These are phyloP conservation scores for Mus spicilegus DNA, from an alignment of 2,113 vertebrate genomes.

Conservation along the genomic window DNA sequence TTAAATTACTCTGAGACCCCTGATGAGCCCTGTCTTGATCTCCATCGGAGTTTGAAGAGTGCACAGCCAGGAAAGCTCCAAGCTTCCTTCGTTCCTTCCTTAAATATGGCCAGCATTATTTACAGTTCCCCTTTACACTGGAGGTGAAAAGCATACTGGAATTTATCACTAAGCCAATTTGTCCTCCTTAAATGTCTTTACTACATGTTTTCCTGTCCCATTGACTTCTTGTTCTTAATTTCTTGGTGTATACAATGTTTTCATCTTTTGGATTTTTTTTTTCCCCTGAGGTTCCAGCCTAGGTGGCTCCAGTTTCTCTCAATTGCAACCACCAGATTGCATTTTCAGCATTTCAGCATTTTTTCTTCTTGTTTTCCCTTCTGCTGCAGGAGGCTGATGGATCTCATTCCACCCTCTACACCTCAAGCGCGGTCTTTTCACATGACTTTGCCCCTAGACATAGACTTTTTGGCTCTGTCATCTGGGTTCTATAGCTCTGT, in stretches of 20 bases:
- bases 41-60: background rate
- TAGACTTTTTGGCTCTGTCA: accelerated
- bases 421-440: accelerated
- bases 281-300: background rate
- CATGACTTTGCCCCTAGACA: accelerated
- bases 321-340: background rate
- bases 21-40: background rate
- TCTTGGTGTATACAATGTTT: background rate
- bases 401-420: background rate
- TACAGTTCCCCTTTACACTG: background rate
- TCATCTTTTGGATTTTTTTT: background rate
- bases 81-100: background rate
- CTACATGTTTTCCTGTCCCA: background rate
- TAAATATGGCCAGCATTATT: background rate
- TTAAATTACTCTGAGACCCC: background rate
- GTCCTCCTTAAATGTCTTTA: background rate
- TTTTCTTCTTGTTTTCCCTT: background rate
- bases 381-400: accelerated
- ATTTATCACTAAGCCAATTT: background rate
- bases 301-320: background rate
- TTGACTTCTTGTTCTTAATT: background rate
- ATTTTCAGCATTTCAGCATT: background rate
- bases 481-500: background rate
- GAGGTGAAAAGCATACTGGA: background rate
- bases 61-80: background rate